Evolutionary conservation across 1,140 invertebrate species (phyloP).

Genomic region (Oryctes rhinoceros): DNA sequence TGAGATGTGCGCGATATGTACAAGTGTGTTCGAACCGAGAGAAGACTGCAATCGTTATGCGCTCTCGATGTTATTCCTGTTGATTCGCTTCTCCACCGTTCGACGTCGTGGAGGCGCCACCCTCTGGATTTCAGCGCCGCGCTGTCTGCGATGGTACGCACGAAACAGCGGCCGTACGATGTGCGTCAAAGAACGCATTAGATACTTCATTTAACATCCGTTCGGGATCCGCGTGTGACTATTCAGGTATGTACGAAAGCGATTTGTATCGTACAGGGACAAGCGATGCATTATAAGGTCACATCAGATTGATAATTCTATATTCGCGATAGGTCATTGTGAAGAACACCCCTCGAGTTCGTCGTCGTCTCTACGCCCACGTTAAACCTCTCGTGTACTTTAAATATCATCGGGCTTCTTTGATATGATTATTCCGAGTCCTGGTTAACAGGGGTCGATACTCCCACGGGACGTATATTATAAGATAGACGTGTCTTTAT

Average conservation of each 20-base stretch:
- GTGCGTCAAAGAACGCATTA: constrained; percentile 33
- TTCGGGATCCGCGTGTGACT: background rate
- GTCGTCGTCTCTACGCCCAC: background rate
- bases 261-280: background rate
- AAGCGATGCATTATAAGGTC: constrained; percentile 31
- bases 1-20: constrained; percentile 36
- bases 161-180: constrained; percentile 9
- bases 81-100: constrained; percentile 40
- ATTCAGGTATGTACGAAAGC: constrained; percentile 25
- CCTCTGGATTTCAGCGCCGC: constrained; percentile 44
- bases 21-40: constrained; percentile 37
- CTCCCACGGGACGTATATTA: background rate
- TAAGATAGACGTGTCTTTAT: background rate
- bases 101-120: constrained; percentile 46
- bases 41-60: constrained; percentile 33
- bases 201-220: constrained; percentile 34
- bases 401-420: background rate
- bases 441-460: background rate
- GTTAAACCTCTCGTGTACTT: background rate
- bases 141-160: constrained; percentile 44
- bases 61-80: constrained; percentile 20
- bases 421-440: background rate
- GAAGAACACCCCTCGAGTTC: background rate
- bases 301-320: constrained; percentile 31
- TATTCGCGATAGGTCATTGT: background rate